Evolutionary conservation across 2,888 invertebrate genomes (phyloP).

Genomic region (Anthoptus insignis): DNA sequence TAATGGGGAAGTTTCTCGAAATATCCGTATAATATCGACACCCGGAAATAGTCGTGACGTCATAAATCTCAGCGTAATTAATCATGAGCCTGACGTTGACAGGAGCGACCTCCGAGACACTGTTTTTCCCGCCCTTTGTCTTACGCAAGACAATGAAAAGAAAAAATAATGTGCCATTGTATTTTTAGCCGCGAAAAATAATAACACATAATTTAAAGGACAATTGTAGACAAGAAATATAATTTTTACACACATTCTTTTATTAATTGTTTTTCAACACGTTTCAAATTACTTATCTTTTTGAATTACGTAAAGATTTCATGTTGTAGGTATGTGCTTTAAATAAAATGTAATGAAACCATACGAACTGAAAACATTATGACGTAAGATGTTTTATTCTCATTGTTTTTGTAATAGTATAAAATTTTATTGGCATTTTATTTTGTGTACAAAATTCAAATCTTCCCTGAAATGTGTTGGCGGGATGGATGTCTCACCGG

Average conservation of each 20-base stretch:
- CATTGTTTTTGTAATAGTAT: too few species aligned
- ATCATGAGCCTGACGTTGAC: conserved; percentile 58
- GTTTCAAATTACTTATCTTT: too few species aligned
- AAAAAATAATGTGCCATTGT: conserved; percentile 34
- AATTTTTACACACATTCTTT: background rate
- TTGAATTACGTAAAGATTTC: too few species aligned
- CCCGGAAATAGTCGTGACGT: conserved; percentile 53
- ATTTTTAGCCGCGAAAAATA: conserved; percentile 41
- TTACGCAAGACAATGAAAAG: conserved; percentile 42
- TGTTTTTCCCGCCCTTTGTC: conserved; percentile 58
- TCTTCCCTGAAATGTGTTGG: too few species aligned
- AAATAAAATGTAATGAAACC: too few species aligned
- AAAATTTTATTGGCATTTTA: too few species aligned
- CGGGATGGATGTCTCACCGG: too few species aligned
- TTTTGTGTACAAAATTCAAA: too few species aligned
- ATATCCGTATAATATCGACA: conserved; percentile 53
- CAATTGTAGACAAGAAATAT: background rate
- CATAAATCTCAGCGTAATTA: conserved; percentile 63
- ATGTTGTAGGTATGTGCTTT: too few species aligned
- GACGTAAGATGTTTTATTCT: too few species aligned
- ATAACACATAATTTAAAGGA: conserved; percentile 18
- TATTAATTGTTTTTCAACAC: too few species aligned
- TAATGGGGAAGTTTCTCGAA: conserved; percentile 5
- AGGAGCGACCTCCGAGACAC: conserved; percentile 54
- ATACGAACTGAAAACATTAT: too few species aligned